Percentiles rank a stretch among this genome's conserved stretches.
Evolutionary conservation across 2,113 vertebrate genomes (phyloP).

Genomic region (Melanostigma gelatinosum): DNA sequence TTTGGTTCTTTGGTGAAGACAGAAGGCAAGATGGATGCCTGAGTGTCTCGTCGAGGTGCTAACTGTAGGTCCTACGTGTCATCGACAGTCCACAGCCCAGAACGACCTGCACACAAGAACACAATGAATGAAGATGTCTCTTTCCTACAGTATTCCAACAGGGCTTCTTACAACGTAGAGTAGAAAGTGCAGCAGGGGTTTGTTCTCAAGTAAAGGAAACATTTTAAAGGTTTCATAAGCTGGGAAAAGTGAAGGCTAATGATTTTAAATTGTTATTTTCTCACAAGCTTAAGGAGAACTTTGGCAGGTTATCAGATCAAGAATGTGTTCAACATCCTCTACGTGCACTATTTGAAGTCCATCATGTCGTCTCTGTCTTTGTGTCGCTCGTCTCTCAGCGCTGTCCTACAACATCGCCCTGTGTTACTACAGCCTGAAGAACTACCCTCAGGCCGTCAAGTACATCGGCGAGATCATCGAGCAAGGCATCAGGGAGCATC

Average conservation of each 20-base stretch:
- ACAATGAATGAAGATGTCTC: too few species aligned
- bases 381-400: conserved; percentile 67
- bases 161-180: too few species aligned
- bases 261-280: neutral
- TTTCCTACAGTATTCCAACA: too few species aligned
- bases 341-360: neutral
- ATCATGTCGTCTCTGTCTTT: neutral
- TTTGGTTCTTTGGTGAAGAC: too few species aligned
- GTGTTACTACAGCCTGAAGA: conserved; percentile 89
- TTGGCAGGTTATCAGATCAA: neutral
- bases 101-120: too few species aligned
- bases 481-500: conserved; percentile 91
- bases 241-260: neutral
- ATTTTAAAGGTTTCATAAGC: neutral
- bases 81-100: too few species aligned
- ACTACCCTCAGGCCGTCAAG: conserved; percentile 88
- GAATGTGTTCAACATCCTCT: neutral
- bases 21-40: too few species aligned
- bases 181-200: too few species aligned
- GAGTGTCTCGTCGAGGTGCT: too few species aligned
- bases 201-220: too few species aligned
- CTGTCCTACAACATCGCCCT: conserved; percentile 94
- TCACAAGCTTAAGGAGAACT: neutral
- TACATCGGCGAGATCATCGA: conserved; percentile 91
- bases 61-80: too few species aligned